A percentile compares a stretch with the other conserved stretches of the same genome.
These are phyloP conservation scores for Cryptocheilus praepositus DNA, from an alignment of 2,888 invertebrate species.

Conservation along the genomic window DNA sequence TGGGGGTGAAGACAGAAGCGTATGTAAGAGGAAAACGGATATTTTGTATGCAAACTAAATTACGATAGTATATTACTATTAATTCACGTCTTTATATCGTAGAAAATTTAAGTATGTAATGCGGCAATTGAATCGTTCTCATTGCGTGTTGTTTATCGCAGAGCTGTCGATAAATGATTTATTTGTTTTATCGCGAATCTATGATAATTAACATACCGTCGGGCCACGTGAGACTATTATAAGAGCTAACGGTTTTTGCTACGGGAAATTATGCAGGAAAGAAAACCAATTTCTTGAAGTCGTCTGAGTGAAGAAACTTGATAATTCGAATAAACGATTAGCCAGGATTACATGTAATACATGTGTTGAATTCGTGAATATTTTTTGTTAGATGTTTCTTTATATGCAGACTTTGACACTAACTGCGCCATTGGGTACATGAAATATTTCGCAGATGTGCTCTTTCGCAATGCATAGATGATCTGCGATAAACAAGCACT, in stretches of 20 bases:
- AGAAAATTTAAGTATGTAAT: slow-evolving; percentile 53
- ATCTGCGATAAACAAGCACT: slow-evolving; percentile 11
- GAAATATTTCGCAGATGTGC: neutral
- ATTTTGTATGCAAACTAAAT: slow-evolving; percentile 56
- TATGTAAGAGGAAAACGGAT: slow-evolving; percentile 50
- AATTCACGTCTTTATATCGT: slow-evolving; percentile 61
- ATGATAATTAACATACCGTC: too few species aligned
- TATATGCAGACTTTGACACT: slow-evolving; percentile 16
- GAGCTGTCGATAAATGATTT: slow-evolving; percentile 16
- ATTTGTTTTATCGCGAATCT: too few species aligned
- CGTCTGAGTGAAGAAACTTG: too few species aligned
- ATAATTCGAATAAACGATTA: too few species aligned
- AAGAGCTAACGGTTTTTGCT: too few species aligned
- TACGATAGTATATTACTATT: slow-evolving; percentile 58
- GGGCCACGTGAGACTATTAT: too few species aligned
- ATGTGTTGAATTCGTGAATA: slow-evolving; percentile 10
- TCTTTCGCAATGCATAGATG: neutral
- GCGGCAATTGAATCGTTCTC: slow-evolving; percentile 40
- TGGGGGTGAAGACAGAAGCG: slow-evolving; percentile 43
- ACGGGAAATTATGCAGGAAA: too few species aligned
- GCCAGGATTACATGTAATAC: slow-evolving; percentile 10
- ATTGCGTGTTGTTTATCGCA: slow-evolving; percentile 59
- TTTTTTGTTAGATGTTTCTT: slow-evolving; percentile 20
- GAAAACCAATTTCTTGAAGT: too few species aligned
- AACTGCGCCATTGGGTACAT: slow-evolving; percentile 5